Evolutionary conservation across 2,888 invertebrate species (phyloP), one percentile per base, ranked within the genome.

Genomic region (Drosophila koepferae): DNA sequence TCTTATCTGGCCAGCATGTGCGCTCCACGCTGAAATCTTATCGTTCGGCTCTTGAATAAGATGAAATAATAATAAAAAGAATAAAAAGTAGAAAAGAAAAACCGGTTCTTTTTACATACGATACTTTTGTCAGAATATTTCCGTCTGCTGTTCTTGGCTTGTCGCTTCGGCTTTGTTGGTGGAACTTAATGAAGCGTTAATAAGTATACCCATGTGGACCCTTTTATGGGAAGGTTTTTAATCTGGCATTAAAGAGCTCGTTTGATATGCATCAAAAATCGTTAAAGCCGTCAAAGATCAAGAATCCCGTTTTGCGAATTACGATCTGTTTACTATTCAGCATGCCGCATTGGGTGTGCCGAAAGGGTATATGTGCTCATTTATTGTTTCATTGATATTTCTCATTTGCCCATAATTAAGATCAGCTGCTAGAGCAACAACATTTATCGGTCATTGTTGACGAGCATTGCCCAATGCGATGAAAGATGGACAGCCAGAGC

Each of bases 101-200:
- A 90, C 90, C 90, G 77, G 85, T 28, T 23, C 4, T 23, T 85
- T 85, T 85, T 68, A 73, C 72, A 67, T 69, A 73, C 46, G 44
- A 67, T 71, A 43, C 64, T 41, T 23, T 44, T 34, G 58, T 34
- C 55, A 16, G 48, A 66, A 61, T 61, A 36, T 61, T 63, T 59
- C 12, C 20, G 31, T 48, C 23, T 43, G 49, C 51, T 59, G 48
- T 61, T 65, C 51, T 67, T 48, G 65, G 80, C 86, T 73, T 74
- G 73, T 90, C 87, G 69, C 49, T 72, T 73, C 28, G 62, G 36
- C 63, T 63, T 78, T 69, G 68, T 72, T 83, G 59, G 61, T 77
- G 68, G 73, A 70, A 69, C 72, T 84, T 74, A 85, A 83, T 85
- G 89, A 85, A 84, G 85, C 87, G 89, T 89, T 89, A 85, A 89